phyloP scores from a whole-genome alignment of 2,797 vertebrate genomes.

The Ficedula albicollis region DNA sequence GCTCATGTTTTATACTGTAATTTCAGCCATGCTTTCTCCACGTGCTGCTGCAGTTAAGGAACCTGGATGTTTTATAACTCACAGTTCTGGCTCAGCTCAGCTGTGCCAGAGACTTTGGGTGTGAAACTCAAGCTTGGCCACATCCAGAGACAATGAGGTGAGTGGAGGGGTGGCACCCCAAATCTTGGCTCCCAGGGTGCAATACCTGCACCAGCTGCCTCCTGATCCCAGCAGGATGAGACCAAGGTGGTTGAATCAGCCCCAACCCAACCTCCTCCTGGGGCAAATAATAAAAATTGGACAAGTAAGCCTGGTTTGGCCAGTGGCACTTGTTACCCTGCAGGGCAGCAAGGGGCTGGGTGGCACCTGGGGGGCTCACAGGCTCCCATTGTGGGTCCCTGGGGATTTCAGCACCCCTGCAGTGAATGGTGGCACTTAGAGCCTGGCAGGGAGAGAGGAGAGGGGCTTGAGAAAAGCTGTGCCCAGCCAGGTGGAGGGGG shows the following conservation, averaged over 20 bases:
- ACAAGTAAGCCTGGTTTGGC: background rate
- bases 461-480: background rate
- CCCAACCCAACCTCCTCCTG: background rate
- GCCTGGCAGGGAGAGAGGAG: background rate
- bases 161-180: background rate
- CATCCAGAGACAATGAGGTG: background rate
- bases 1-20: background rate
- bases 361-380: fast-evolving
- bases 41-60: background rate
- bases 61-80: background rate
- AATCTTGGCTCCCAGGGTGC: background rate
- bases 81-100: background rate
- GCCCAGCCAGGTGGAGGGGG: background rate
- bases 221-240: background rate
- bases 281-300: background rate
- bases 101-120: background rate
- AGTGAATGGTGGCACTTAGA: background rate
- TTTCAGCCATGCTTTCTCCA: background rate
- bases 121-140: background rate
- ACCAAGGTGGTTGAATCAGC: background rate
- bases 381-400: background rate
- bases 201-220: background rate
- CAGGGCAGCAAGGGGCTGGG: background rate
- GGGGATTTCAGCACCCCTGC: background rate
- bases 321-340: background rate